Evolutionary conservation across 2,888 invertebrate species (phyloP), one percentile per base, ranked within the genome.

Genomic region (Nipponacmea schrenckii): DNA sequence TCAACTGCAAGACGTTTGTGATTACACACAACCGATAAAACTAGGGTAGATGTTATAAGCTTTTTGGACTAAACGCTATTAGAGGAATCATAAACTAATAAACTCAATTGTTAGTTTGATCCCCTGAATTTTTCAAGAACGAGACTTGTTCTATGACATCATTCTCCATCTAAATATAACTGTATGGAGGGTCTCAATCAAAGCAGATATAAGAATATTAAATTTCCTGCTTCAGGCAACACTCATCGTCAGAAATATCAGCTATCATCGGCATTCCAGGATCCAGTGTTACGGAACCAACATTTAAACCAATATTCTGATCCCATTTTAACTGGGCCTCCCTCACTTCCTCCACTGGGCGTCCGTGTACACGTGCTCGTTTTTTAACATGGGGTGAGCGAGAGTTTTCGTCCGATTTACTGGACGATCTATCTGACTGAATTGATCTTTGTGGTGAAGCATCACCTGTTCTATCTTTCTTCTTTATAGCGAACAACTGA

Each of bases 261-360:
- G 20, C 12, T 20, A 24, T 8, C 24, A 56, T 15, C 24, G 8
- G 56, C 24, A 56, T 20, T 24, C 56, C 24, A 12, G 56, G 56
- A 56, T 24, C 24, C 12, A 24, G 12, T 56, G 20, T 20, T 20
- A 12, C 24, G 10, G 68, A 10, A 50, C 63, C 14, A 20, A 20
- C 39, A 20, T 31, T 62, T 2, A 45, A 0, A n/a, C 64, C 70
- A 45, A 70, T 74, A 63, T 71, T 68, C 15, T 66, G 65, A n/a
- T 74, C 74, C 74, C 74, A 74, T 31, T 68, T 71, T 44, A 71
- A 62, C 64, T 74, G 74, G n/a, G 74, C 74, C 27, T 74, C 69
- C 39, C 45, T 70, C 62, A 74, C 69, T 62, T 71, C 72, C 26
- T 71, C 71, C 0, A 46, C 48, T 15, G 71, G 69, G 15, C 72